Conservation (phyloP, 2,888 invertebrate species). For the Sympetrum striolatum region DNA sequence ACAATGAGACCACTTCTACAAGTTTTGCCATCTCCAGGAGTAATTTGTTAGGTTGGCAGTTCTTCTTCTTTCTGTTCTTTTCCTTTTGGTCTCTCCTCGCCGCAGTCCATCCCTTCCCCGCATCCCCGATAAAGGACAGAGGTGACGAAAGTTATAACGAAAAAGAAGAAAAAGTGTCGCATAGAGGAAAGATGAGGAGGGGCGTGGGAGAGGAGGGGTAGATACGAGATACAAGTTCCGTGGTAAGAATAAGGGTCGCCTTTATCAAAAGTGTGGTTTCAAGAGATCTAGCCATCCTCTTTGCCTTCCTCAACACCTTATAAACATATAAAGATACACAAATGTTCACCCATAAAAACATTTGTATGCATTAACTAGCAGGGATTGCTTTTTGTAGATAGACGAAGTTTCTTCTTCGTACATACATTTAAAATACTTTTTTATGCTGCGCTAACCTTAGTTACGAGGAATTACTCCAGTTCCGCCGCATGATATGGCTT, state of each 20-base stretch:
- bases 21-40: background rate
- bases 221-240: constrained; percentile 16
- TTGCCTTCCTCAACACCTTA: too few species aligned
- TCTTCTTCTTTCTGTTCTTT: background rate
- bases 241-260: background rate
- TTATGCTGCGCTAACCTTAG: too few species aligned
- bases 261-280: background rate
- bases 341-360: too few species aligned
- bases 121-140: background rate
- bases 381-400: too few species aligned
- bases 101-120: background rate
- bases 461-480: too few species aligned
- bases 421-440: too few species aligned
- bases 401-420: too few species aligned
- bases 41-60: background rate
- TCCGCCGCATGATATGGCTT: too few species aligned
- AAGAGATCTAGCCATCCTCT: background rate
- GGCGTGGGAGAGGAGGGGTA: background rate
- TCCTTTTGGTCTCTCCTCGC: background rate
- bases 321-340: too few species aligned
- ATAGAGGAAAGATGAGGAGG: background rate
- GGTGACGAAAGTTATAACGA: background rate
- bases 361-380: too few species aligned
- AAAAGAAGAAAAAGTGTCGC: background rate
- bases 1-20: background rate